Percentiles rank a stretch among this genome's conserved stretches.
These are phyloP conservation scores for Sminthurides aquaticus DNA, from an alignment of 2,888 invertebrate genomes.

Conservation along the genomic window DNA sequence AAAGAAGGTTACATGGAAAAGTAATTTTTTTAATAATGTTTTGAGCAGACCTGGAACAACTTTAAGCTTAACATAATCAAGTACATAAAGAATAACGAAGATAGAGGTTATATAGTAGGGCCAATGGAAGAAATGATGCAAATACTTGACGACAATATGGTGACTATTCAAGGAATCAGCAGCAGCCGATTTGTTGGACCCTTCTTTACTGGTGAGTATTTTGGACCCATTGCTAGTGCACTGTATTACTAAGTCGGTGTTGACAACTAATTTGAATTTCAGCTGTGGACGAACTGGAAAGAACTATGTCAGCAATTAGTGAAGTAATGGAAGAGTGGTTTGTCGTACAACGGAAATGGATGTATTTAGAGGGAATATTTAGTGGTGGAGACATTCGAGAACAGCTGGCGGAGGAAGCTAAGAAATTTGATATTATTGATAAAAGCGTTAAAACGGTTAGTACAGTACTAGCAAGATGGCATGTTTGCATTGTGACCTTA, in stretches of 20 bases:
- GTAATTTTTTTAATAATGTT: not conserved
- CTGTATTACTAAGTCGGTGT: not conserved
- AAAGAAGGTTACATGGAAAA: not conserved
- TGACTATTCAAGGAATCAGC: constrained; percentile 85
- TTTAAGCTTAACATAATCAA: constrained; percentile 48
- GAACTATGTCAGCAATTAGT: constrained; percentile 65
- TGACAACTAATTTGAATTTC: constrained; percentile 41
- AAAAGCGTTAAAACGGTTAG: constrained; percentile 61
- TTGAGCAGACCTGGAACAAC: constrained; percentile 48
- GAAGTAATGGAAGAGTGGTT: constrained; percentile 86
- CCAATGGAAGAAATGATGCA: constrained; percentile 74
- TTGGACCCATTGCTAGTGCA: not conserved
- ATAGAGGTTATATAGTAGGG: constrained; percentile 72
- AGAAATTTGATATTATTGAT: constrained; percentile 83
- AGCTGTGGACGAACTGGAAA: constrained; percentile 80
- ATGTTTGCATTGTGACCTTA: too few relatives aligned
- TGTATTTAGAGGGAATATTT: constrained; percentile 86
- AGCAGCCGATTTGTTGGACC: constrained; percentile 85
- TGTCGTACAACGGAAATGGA: constrained; percentile 79
- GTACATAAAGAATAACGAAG: constrained; percentile 57
- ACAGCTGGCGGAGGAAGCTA: constrained; percentile 81
- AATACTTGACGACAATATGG: constrained; percentile 77
- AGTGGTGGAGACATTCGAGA: constrained; percentile 78
- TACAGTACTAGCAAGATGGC: constrained; percentile 45
- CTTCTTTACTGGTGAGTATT: constrained; percentile 50